Conservation (phyloP, 1,140 invertebrate genomes). For the Lepeophtheirus salmonis region DNA sequence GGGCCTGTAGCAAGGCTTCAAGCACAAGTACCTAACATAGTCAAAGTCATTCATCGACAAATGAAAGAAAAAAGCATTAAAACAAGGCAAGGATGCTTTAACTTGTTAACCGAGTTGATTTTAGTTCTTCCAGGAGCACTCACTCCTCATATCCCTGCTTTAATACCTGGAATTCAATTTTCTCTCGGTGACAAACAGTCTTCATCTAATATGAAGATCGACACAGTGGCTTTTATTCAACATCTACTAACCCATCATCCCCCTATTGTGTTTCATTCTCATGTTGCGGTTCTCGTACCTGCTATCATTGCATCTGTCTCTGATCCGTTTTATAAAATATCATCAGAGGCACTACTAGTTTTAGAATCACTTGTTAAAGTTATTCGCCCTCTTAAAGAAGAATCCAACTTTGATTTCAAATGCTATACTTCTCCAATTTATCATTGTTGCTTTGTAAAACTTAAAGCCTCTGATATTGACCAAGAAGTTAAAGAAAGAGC, state of each 20-base stretch:
- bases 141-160: constrained; percentile 55
- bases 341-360: constrained; percentile 77
- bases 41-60: constrained; percentile 69
- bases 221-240: constrained; percentile 79
- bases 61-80: constrained; percentile 87
- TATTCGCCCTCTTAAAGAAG: constrained; percentile 52
- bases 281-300: constrained; percentile 63
- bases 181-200: constrained; percentile 80
- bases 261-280: constrained; percentile 51
- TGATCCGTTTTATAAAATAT: constrained; percentile 96
- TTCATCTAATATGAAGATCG: constrained; percentile 95
- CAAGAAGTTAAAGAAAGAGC: constrained; percentile 96
- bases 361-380: constrained; percentile 86
- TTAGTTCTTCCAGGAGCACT: constrained; percentile 70
- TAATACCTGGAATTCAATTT: constrained; percentile 77
- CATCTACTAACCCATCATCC: constrained; percentile 64
- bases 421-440: constrained; percentile 58
- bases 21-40: constrained; percentile 45
- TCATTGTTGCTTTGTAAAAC: constrained; percentile 53
- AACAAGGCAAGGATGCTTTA: constrained; percentile 74
- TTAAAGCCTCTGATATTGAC: constrained; percentile 88
- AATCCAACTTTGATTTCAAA: constrained; percentile 44
- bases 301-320: constrained; percentile 67
- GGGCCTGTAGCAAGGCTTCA: constrained; percentile 47
- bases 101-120: constrained; percentile 71